Evolutionary conservation across 2,888 invertebrate species (phyloP).

Genomic region (Celastrina argiolus): DNA sequence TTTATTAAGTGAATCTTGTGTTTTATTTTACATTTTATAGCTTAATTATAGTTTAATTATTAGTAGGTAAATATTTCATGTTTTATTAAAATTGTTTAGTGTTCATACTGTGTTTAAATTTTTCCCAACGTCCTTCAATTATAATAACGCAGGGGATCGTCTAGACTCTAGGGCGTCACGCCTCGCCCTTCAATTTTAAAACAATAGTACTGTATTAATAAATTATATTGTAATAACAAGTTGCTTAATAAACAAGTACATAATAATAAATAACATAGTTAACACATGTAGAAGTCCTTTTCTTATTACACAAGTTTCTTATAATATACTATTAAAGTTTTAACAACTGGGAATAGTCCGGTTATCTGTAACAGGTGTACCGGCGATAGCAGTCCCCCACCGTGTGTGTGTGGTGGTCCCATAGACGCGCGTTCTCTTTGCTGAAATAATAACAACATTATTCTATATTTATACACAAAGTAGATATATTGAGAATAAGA

Average conservation of each 20-base stretch:
- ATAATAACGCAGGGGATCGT: too few relatives aligned
- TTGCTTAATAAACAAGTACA: not conserved
- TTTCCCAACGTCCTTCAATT: too few relatives aligned
- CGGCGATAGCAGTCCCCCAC: constrained; percentile 50
- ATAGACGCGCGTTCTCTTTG: constrained; percentile 63
- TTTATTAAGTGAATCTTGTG: not conserved
- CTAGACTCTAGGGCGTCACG: too few relatives aligned
- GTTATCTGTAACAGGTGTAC: constrained; percentile 50
- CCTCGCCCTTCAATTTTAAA: too few relatives aligned
- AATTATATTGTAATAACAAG: not conserved
- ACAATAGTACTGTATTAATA: too few relatives aligned
- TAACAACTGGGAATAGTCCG: constrained; percentile 20
- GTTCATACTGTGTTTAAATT: too few relatives aligned
- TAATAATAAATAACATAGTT: not conserved
- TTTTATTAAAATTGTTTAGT: too few relatives aligned
- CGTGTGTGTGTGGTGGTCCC: constrained; percentile 59
- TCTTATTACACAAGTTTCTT: not conserved
- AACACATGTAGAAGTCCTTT: not conserved
- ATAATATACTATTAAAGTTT: not conserved
- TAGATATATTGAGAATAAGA: too few relatives aligned
- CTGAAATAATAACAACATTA: constrained; percentile 47
- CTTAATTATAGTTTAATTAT: not conserved
- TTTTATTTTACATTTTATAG: not conserved
- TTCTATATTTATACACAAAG: too few relatives aligned
- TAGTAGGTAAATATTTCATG: too few relatives aligned